phyloP scores from a whole-genome alignment of 2,113 vertebrate genomes.

The Ictalurus punctatus region DNA sequence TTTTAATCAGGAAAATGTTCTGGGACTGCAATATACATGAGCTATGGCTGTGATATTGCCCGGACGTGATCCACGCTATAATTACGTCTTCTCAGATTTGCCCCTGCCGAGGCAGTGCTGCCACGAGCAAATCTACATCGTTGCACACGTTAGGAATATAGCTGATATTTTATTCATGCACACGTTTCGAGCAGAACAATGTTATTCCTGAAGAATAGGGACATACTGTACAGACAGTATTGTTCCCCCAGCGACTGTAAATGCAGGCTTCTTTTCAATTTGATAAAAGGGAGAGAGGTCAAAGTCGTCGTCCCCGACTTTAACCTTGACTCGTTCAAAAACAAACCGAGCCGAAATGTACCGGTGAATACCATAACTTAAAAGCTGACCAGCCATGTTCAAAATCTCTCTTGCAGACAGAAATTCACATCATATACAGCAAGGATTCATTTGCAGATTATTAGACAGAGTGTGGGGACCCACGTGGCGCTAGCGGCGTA shows the following conservation, averaged over 20 bases:
- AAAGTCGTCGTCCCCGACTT: neutral
- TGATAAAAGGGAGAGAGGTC: constrained; percentile 2
- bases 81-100: constrained; percentile 39
- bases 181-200: constrained; percentile 15
- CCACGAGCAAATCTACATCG: constrained; percentile 28
- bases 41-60: constrained; percentile 25
- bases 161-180: constrained; percentile 53
- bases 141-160: constrained; percentile 29
- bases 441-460: constrained; percentile 20
- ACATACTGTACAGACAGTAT: neutral
- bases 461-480: constrained; percentile 59
- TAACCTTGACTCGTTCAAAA: neutral
- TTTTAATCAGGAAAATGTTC: constrained; percentile 46
- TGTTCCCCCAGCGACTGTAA: constrained; percentile 13
- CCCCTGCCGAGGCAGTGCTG: constrained; percentile 7
- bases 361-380: neutral
- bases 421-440: neutral
- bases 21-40: constrained; percentile 26
- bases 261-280: constrained; percentile 6
- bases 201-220: constrained; percentile 33
- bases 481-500: constrained; percentile 54
- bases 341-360: neutral
- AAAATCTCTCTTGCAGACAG: neutral
- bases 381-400: neutral
- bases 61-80: constrained; percentile 48